Evolutionary conservation across 2,797 vertebrate genomes (phyloP).

Genomic region (Crenuchus spilurus): DNA sequence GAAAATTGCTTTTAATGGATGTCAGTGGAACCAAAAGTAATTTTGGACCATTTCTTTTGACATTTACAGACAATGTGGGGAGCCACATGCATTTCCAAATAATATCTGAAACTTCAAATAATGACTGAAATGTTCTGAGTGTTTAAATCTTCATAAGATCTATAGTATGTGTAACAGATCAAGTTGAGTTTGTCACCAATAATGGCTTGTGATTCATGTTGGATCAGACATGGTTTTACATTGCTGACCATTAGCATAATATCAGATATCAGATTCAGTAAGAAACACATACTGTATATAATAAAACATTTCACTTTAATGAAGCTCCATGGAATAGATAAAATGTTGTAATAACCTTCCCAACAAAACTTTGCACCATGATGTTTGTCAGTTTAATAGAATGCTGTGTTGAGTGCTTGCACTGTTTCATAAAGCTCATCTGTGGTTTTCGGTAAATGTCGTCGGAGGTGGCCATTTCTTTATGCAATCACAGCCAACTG

Average conservation of each 20-base stretch:
- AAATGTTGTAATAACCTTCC: background rate
- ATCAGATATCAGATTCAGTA: background rate
- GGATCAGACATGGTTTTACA: background rate
- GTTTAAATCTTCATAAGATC: no score
- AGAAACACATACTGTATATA: background rate
- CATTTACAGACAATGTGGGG: no score
- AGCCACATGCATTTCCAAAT: no score
- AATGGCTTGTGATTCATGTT: background rate
- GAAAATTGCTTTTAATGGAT: no score
- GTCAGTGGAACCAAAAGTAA: no score
- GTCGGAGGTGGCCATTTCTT: background rate
- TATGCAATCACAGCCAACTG: background rate
- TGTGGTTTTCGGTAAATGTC: background rate
- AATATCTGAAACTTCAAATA: no score
- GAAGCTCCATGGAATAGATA: conserved; percentile 6
- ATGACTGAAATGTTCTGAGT: no score
- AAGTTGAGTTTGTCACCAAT: background rate
- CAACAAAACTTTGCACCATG: background rate
- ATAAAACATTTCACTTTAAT: conserved; percentile 10
- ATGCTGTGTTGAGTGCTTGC: background rate
- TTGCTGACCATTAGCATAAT: background rate
- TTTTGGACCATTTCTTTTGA: no score
- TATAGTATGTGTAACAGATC: no score
- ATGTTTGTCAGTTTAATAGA: conserved; percentile 9
- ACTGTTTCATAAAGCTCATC: background rate